Conservation (phyloP, 2,113 vertebrate species). For the Hippocampus zosterae region DNA sequence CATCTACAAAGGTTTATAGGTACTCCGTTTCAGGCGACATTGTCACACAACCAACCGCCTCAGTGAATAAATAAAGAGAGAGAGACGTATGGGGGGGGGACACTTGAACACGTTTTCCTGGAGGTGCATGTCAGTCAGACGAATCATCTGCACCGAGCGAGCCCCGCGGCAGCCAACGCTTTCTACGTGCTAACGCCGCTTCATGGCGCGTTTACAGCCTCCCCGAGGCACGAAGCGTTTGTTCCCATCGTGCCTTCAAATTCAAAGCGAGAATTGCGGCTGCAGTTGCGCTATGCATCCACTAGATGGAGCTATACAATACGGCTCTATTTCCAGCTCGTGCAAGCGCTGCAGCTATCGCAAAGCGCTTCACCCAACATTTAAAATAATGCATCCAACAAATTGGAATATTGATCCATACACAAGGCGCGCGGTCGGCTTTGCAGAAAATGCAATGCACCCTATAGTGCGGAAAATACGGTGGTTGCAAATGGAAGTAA, state of each 20-base stretch:
- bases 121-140: background rate
- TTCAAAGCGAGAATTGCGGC: too few relatives aligned
- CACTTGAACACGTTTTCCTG: conserved; percentile 8
- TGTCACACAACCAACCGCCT: background rate
- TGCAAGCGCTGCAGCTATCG: too few relatives aligned
- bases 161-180: background rate
- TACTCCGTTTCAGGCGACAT: background rate
- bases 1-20: background rate
- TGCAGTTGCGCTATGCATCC: too few relatives aligned
- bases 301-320: too few relatives aligned
- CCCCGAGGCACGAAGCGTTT: conserved; percentile 17
- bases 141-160: conserved; percentile 11
- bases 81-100: conserved; percentile 1
- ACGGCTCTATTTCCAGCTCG: too few relatives aligned
- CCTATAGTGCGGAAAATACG: too few relatives aligned
- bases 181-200: conserved; percentile 16
- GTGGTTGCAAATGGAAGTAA: too few relatives aligned
- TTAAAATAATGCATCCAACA: too few relatives aligned
- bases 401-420: too few relatives aligned
- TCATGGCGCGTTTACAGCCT: conserved; percentile 1
- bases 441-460: too few relatives aligned
- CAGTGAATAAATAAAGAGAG: background rate
- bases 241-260: conserved; percentile 24
- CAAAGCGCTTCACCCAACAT: too few relatives aligned
- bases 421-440: too few relatives aligned